These are phyloP conservation scores for Drosophila infuscata DNA, from an alignment of 2,888 invertebrate genomes.

Conservation along the genomic window DNA sequence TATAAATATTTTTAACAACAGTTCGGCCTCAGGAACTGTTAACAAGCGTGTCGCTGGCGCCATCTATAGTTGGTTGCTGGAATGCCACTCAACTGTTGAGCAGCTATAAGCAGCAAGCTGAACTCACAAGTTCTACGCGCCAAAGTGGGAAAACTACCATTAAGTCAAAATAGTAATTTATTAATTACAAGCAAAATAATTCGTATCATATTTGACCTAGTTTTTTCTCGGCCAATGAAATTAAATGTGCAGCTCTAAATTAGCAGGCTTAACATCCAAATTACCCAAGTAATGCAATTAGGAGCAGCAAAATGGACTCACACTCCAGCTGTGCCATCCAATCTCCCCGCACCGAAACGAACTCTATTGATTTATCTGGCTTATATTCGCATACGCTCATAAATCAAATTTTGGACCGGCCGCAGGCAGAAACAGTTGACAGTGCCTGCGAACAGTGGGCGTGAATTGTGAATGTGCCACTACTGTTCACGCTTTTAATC, in stretches of 20 bases:
- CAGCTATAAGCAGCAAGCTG: background rate
- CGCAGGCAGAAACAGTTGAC: conserved; percentile 57
- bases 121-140: background rate
- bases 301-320: conserved; percentile 33
- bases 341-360: background rate
- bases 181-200: background rate
- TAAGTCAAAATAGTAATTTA: too few relatives aligned
- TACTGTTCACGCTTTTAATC: conserved; percentile 37
- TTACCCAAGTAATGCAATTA: conserved; percentile 59
- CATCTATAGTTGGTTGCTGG: conserved; percentile 22
- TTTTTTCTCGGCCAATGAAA: conserved; percentile 30
- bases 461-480: conserved; percentile 17
- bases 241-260: conserved; percentile 33
- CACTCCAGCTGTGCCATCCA: conserved; percentile 39
- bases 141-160: background rate
- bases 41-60: conserved; percentile 8
- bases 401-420: conserved; percentile 61
- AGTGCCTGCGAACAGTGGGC: conserved; percentile 33
- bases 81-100: conserved; percentile 2
- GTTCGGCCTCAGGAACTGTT: background rate
- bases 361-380: conserved; percentile 51
- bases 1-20: background rate
- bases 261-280: conserved; percentile 29
- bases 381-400: conserved; percentile 50
- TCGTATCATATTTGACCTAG: conserved; percentile 45